These are phyloP conservation scores for Embiotoca jacksoni DNA, from an alignment of 2,113 vertebrate species.

Conservation along the genomic window DNA sequence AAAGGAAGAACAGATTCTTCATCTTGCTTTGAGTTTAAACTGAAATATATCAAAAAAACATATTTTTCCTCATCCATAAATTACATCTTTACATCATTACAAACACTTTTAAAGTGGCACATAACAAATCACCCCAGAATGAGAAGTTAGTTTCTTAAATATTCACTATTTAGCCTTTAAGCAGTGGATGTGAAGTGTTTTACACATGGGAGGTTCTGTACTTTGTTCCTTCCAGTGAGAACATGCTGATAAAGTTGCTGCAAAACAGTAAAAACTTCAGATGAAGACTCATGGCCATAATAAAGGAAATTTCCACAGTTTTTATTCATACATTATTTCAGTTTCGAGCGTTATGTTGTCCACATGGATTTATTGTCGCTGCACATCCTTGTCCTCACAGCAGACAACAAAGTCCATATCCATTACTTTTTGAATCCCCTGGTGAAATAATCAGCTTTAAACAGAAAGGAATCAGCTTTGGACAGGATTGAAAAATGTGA, in stretches of 20 bases:
- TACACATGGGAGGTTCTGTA: conserved; percentile 15
- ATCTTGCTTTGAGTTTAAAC: conserved; percentile 47
- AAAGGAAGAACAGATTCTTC: conserved; percentile 49
- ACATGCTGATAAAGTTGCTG: conserved; percentile 37
- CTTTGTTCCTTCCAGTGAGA: conserved; percentile 46
- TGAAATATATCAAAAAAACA: conserved; percentile 18
- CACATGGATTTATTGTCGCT: conserved; percentile 15
- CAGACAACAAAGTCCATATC: background rate
- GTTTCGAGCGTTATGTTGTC: conserved; percentile 1
- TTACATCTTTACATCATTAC: conserved; percentile 44
- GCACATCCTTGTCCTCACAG: background rate
- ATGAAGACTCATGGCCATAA: conserved; percentile 13
- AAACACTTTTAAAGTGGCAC: conserved; percentile 53
- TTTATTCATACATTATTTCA: conserved; percentile 22
- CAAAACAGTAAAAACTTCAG: conserved; percentile 36
- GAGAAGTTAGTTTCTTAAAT: conserved; percentile 54
- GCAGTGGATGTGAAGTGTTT: conserved; percentile 41
- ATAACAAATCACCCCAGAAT: conserved; percentile 50
- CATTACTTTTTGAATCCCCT: background rate
- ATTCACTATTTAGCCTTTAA: conserved; percentile 56
- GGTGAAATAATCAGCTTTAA: conserved; percentile 19
- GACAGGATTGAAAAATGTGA: background rate
- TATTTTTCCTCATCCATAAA: conserved; percentile 57
- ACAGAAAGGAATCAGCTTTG: background rate
- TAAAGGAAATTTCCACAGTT: conserved; percentile 9